Conservation (phyloP, 2,888 invertebrate genomes). For the Tipula helvola region DNA sequence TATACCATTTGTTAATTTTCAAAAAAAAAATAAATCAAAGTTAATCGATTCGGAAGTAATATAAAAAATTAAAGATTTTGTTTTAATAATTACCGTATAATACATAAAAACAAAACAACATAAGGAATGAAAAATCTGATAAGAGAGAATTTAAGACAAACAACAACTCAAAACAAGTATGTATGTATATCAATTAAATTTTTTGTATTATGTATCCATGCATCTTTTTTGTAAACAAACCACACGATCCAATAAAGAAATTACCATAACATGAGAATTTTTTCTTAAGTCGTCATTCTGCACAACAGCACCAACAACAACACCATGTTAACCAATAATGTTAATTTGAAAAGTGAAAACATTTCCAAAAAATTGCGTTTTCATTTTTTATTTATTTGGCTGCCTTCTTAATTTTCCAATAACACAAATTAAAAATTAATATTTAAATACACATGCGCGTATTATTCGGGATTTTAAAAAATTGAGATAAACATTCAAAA, state of each 20-base stretch:
- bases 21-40: background rate
- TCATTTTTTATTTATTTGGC: background rate
- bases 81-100: background rate
- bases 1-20: background rate
- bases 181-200: background rate
- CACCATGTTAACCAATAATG: background rate
- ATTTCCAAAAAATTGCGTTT: background rate
- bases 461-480: background rate
- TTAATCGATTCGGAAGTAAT: background rate
- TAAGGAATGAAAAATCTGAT: background rate
- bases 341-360: background rate
- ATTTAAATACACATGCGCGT: background rate
- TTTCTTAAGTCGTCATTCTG: background rate
- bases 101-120: background rate
- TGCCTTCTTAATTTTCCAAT: background rate
- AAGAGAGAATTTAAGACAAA: background rate
- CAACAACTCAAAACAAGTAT: background rate
- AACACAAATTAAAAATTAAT: background rate
- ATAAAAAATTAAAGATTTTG: background rate
- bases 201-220: background rate
- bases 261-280: background rate
- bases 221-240: background rate
- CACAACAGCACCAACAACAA: too few species aligned
- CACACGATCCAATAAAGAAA: background rate
- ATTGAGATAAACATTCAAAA: background rate